Evolutionary conservation across 2,113 vertebrate genomes (phyloP).

Genomic region (Thymallus thymallus): DNA sequence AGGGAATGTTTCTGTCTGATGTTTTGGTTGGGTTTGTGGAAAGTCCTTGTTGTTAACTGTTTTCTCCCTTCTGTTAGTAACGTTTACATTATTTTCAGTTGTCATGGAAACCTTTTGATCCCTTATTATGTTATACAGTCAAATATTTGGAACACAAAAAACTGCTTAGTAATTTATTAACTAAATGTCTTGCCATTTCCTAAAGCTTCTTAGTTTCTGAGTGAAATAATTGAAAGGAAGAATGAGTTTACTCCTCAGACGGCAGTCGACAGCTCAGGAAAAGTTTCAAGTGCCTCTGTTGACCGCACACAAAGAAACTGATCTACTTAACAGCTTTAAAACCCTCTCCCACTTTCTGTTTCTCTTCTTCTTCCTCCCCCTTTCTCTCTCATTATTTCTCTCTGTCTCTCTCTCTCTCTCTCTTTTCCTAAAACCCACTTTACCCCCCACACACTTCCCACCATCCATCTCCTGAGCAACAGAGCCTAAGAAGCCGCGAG

Average conservation of each 20-base stretch:
- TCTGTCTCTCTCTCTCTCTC: conserved; percentile 37
- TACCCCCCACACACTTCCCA: conserved; percentile 32
- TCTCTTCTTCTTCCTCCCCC: conserved; percentile 34
- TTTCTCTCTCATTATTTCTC: conserved; percentile 25
- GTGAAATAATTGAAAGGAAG: conserved; percentile 39
- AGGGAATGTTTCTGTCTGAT: background rate
- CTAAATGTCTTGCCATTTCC: no score
- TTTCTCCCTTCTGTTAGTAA: no score
- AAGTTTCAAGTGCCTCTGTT: conserved; percentile 65
- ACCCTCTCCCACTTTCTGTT: conserved; percentile 25
- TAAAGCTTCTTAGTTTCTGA: conserved; percentile 20
- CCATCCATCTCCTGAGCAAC: conserved; percentile 13
- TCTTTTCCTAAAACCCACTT: conserved; percentile 46
- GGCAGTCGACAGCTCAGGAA: conserved; percentile 22
- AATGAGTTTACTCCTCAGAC: conserved; percentile 47
- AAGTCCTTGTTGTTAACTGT: background rate
- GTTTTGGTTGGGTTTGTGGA: conserved; percentile 15
- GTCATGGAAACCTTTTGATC: conserved; percentile 7
- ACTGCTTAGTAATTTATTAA: no score
- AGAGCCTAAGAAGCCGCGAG: conserved; percentile 33
- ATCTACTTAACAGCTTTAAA: conserved; percentile 68
- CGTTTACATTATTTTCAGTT: no score
- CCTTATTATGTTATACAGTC: conserved; percentile 49
- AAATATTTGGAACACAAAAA: background rate
- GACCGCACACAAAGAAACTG: conserved; percentile 68